Evolutionary conservation across 1,140 invertebrate genomes (phyloP).

Genomic region (Luehdorfia chinensis): DNA sequence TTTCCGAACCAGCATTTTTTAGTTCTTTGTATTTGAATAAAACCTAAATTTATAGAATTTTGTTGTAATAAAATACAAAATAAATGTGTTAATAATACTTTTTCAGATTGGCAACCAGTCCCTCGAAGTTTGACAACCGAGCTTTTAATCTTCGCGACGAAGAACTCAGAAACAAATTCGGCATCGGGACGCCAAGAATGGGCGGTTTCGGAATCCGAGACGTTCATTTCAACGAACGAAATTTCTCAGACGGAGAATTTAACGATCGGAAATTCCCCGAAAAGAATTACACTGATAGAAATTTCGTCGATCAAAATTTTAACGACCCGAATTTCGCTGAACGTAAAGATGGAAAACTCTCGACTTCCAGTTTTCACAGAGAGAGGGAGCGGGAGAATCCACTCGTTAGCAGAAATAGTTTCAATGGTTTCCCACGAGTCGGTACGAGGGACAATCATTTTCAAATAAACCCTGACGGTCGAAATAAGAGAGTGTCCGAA

Average conservation of each 20-base stretch:
- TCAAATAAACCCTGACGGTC: slow-evolving; percentile 59
- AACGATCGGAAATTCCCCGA: slow-evolving; percentile 53
- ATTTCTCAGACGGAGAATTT: slow-evolving; percentile 54
- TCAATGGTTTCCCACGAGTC: slow-evolving; percentile 64
- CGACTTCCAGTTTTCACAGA: slow-evolving; percentile 69
- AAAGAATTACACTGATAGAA: slow-evolving; percentile 45
- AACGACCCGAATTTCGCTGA: slow-evolving; percentile 64
- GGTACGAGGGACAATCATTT: slow-evolving; percentile 57
- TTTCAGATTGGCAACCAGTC: slow-evolving; percentile 48
- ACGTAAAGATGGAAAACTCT: slow-evolving; percentile 66
- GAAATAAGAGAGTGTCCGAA: slow-evolving; percentile 77
- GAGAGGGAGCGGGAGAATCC: slow-evolving; percentile 66
- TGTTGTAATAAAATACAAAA: too few relatives aligned
- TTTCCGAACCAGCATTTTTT: too few relatives aligned
- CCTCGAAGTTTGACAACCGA: slow-evolving; percentile 57
- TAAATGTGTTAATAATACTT: slow-evolving; percentile 12
- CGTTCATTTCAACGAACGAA: slow-evolving; percentile 56
- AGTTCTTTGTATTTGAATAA: too few relatives aligned
- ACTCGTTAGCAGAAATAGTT: slow-evolving; percentile 70
- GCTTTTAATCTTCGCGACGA: slow-evolving; percentile 62
- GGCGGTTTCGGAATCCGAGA: slow-evolving; percentile 64
- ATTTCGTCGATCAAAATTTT: slow-evolving; percentile 48
- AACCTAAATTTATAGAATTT: too few relatives aligned
- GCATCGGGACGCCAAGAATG: slow-evolving; percentile 59
- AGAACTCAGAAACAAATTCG: slow-evolving; percentile 57